Conservation (phyloP, 2,888 invertebrate species). For the Coenonympha glycerion region DNA sequence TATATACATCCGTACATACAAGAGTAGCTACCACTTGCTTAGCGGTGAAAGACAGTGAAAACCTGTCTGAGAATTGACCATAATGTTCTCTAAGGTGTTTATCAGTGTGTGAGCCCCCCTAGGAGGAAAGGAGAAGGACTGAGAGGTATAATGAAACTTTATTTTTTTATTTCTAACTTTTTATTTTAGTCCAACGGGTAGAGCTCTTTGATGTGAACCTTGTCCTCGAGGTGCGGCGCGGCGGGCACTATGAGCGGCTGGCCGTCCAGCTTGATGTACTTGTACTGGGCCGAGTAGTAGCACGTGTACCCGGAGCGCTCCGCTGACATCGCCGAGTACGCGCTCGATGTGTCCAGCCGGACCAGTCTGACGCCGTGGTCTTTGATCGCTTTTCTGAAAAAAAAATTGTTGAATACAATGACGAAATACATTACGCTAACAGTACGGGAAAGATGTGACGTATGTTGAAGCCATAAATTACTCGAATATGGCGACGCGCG, state of each 20-base stretch:
- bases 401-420: too few relatives aligned
- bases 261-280: conserved; percentile 79
- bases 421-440: too few relatives aligned
- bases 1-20: too few relatives aligned
- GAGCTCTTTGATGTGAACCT: conserved; percentile 73
- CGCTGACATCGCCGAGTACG: conserved; percentile 84
- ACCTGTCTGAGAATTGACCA: too few relatives aligned
- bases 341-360: conserved; percentile 84
- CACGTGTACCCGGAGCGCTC: conserved; percentile 82
- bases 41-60: too few relatives aligned
- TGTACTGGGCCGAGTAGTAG: conserved; percentile 79
- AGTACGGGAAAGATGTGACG: too few relatives aligned
- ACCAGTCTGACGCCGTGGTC: conserved; percentile 75
- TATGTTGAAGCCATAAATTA: too few relatives aligned
- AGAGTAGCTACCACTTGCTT: too few relatives aligned
- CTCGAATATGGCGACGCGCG: too few relatives aligned
- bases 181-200: conserved; percentile 16
- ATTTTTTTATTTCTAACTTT: background rate
- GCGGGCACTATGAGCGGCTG: conserved; percentile 79
- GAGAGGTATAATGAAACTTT: background rate
- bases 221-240: conserved; percentile 77
- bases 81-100: too few relatives aligned
- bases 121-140: too few relatives aligned
- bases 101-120: too few relatives aligned
- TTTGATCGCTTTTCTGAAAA: conserved; percentile 72